These are phyloP conservation scores for Fragum sueziense DNA, from an alignment of 2,888 invertebrate species.

Conservation along the genomic window DNA sequence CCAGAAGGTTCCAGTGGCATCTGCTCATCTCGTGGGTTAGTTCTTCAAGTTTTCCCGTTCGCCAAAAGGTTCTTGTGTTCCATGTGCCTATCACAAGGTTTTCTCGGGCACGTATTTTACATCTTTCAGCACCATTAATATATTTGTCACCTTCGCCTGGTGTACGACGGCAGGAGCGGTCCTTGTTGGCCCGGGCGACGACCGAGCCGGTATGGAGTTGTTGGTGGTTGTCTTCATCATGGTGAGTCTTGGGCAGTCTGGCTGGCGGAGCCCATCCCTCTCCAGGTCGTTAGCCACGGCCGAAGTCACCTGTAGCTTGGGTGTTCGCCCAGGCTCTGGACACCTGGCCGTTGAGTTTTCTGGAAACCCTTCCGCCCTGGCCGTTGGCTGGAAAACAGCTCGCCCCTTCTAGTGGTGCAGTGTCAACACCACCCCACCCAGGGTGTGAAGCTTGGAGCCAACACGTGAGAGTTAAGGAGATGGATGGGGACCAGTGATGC, in stretches of 20 bases:
- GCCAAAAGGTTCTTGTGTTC: slow-evolving; percentile 13
- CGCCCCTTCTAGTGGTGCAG: slow-evolving; percentile 10
- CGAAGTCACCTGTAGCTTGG: not conserved
- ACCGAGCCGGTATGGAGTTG: slow-evolving; percentile 20
- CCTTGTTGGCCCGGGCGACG: slow-evolving; percentile 24
- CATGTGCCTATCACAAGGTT: slow-evolving; percentile 10
- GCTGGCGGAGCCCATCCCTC: slow-evolving; percentile 20
- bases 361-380: slow-evolving; percentile 10
- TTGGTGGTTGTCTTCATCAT: not conserved
- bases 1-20: slow-evolving; percentile 17
- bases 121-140: slow-evolving; percentile 3
- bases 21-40: slow-evolving; percentile 20
- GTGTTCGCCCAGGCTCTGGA: slow-evolving; percentile 8
- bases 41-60: slow-evolving; percentile 6
- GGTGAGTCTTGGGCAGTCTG: slow-evolving; percentile 10
- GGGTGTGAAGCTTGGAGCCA: slow-evolving; percentile 16
- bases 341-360: slow-evolving; percentile 14
- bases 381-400: not conserved
- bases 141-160: not conserved
- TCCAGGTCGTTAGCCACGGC: slow-evolving; percentile 18
- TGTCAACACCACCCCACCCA: slow-evolving; percentile 20
- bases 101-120: not conserved
- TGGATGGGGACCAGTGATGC: slow-evolving; percentile 24
- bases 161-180: not conserved
- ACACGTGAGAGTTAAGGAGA: slow-evolving; percentile 26